phyloP scores from a whole-genome alignment of 2,888 invertebrate genomes.

The Campoplex capitator region DNA sequence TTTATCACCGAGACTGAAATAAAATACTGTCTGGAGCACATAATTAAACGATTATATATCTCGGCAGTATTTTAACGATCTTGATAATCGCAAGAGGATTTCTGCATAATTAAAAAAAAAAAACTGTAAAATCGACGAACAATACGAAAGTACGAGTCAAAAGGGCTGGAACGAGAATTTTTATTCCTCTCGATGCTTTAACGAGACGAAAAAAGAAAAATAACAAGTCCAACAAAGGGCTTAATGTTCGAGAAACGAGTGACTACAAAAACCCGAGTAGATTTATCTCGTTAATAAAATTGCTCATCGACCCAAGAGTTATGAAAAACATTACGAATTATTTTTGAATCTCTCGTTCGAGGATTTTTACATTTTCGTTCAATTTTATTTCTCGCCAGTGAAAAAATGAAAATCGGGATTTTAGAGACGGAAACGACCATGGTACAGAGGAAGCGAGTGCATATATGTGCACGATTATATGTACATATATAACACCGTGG shows the following conservation, averaged over 20 bases:
- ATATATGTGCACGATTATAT: background rate
- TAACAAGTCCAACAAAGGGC: background rate
- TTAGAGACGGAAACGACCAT: background rate
- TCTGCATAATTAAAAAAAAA: background rate
- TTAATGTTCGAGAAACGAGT: slow-evolving; percentile 18
- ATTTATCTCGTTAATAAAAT: slow-evolving; percentile 44
- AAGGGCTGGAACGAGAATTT: background rate
- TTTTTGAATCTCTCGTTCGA: background rate
- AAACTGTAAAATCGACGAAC: background rate
- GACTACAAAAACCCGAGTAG: background rate
- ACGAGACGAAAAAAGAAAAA: background rate
- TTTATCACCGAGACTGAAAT: slow-evolving; percentile 17
- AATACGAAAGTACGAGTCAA: background rate
- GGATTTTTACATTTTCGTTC: background rate
- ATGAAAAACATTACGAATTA: background rate
- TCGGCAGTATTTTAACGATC: slow-evolving; percentile 12
- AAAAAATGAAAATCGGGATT: background rate
- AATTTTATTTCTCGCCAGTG: background rate
- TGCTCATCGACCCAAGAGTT: background rate
- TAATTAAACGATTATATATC: background rate
- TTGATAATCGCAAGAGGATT: slow-evolving; percentile 1
- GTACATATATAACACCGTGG: background rate
- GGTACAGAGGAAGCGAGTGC: background rate
- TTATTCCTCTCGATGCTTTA: slow-evolving; percentile 4
- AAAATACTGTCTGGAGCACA: background rate